Evolutionary conservation across 2,797 vertebrate genomes (phyloP).

Genomic region (Clarias pachynema): DNA sequence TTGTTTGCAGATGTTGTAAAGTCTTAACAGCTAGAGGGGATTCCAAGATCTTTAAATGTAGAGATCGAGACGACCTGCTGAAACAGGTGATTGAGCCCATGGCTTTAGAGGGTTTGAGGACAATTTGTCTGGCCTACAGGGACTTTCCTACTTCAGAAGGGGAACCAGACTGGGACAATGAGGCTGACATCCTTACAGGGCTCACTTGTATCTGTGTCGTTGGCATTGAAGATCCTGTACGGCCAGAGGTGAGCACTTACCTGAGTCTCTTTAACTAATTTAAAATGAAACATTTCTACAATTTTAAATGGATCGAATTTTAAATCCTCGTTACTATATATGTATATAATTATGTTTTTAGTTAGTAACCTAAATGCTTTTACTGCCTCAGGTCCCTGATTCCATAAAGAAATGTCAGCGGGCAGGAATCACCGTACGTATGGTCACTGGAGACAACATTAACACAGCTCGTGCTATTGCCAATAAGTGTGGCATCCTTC

Average conservation of each 20-base stretch:
- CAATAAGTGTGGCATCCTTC: conserved; percentile 93
- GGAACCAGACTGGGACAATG: conserved; percentile 93
- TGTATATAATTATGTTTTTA: neutral
- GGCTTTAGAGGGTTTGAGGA: conserved; percentile 94
- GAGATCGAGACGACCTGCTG: conserved; percentile 87
- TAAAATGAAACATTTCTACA: neutral
- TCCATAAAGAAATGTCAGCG: conserved; percentile 95
- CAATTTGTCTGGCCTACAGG: conserved; percentile 93
- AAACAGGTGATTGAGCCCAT: conserved; percentile 94
- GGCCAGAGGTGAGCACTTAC: conserved; percentile 83
- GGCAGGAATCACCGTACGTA: conserved; percentile 95
- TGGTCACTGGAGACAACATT: conserved; percentile 98
- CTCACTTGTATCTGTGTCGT: conserved; percentile 93
- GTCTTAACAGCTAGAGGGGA: conserved; percentile 80
- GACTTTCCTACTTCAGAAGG: conserved; percentile 84
- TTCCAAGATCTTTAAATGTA: conserved; percentile 80
- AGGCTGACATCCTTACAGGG: conserved; percentile 83
- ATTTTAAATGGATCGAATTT: neutral
- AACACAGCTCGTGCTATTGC: conserved; percentile 95
- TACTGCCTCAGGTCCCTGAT: conserved; percentile 84
- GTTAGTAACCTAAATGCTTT: neutral
- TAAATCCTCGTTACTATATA: neutral
- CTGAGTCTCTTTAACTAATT: neutral
- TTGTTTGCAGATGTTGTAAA: conserved; percentile 83
- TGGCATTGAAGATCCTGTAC: conserved; percentile 96